These are phyloP conservation scores for Eristalinus aeneus DNA, from an alignment of 2,888 invertebrate species.

Conservation along the genomic window DNA sequence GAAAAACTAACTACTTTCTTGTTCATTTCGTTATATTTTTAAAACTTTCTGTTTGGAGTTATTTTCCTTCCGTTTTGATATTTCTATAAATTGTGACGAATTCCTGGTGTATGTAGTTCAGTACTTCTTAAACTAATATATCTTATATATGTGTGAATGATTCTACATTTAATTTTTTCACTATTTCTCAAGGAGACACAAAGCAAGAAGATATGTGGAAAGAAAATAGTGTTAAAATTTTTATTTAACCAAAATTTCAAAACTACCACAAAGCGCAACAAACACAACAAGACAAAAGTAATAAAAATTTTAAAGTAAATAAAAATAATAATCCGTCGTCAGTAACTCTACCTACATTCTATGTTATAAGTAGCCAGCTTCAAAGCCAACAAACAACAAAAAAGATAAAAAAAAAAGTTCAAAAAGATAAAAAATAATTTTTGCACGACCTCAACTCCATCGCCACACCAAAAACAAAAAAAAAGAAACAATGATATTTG, in stretches of 20 bases:
- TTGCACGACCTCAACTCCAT: slow-evolving; percentile 49
- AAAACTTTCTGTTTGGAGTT: slow-evolving; percentile 18
- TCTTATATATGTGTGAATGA: background rate
- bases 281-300: slow-evolving; percentile 22
- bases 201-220: slow-evolving; percentile 16
- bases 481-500: slow-evolving; percentile 29
- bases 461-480: slow-evolving; percentile 20
- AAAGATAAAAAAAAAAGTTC: slow-evolving; percentile 18
- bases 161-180: background rate
- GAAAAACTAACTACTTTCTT: background rate
- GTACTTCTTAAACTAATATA: background rate
- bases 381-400: slow-evolving; percentile 23
- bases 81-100: slow-evolving; percentile 20
- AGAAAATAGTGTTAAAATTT: background rate
- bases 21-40: background rate
- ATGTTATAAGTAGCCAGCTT: slow-evolving; percentile 10
- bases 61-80: slow-evolving; percentile 39
- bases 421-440: slow-evolving; percentile 19
- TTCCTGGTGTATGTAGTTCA: background rate
- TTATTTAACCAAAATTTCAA: background rate
- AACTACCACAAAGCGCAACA: background rate
- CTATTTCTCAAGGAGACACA: slow-evolving; percentile 13
- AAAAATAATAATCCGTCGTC: slow-evolving; percentile 60
- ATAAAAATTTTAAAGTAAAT: slow-evolving; percentile 42
- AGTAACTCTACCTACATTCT: slow-evolving; percentile 40